phyloP scores from a whole-genome alignment of 2,888 invertebrate species.

The Drosophila imparisetae region DNA sequence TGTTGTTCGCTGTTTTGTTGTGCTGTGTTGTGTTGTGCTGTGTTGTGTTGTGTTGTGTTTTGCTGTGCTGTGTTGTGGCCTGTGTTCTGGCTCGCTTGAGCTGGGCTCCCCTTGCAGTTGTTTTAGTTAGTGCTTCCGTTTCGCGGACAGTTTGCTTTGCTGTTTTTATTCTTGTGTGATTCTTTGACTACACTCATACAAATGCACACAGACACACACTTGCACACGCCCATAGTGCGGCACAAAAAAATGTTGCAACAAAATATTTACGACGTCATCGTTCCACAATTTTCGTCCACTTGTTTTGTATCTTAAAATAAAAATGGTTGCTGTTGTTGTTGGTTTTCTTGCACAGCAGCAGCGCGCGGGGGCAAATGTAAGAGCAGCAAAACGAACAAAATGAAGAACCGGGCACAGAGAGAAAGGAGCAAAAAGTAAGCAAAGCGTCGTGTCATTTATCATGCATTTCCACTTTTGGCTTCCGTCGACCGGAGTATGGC shows the following conservation, averaged over 20 bases:
- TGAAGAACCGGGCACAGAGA: slow-evolving; percentile 4
- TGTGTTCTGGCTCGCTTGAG: slow-evolving; percentile 29
- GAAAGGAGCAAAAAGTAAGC: slow-evolving; percentile 34
- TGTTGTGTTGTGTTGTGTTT: not conserved
- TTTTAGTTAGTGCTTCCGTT: slow-evolving; percentile 75
- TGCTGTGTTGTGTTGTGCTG: not conserved
- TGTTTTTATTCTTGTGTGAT: slow-evolving; percentile 59
- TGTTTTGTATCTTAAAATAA: slow-evolving; percentile 58
- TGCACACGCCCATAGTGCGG: not conserved
- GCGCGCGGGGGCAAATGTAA: slow-evolving; percentile 23
- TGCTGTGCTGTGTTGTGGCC: slow-evolving; percentile 2
- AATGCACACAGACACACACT: slow-evolving; percentile 4
- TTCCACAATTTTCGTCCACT: slow-evolving; percentile 75
- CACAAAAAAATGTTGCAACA: slow-evolving; percentile 70
- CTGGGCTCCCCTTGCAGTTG: slow-evolving; percentile 61
- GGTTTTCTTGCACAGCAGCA: slow-evolving; percentile 9
- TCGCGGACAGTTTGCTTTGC: slow-evolving; percentile 78
- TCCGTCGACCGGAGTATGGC: slow-evolving; percentile 72
- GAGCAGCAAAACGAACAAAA: slow-evolving; percentile 5
- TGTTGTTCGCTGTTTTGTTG: slow-evolving; percentile 1
- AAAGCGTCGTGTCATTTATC: slow-evolving; percentile 78
- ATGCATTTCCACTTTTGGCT: slow-evolving; percentile 81
- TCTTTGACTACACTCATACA: slow-evolving; percentile 39
- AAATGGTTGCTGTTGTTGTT: slow-evolving; percentile 43
- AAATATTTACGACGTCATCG: slow-evolving; percentile 79